Conservation (phyloP, 1,140 invertebrate species). For the Trichomalopsis sarcophagae region DNA sequence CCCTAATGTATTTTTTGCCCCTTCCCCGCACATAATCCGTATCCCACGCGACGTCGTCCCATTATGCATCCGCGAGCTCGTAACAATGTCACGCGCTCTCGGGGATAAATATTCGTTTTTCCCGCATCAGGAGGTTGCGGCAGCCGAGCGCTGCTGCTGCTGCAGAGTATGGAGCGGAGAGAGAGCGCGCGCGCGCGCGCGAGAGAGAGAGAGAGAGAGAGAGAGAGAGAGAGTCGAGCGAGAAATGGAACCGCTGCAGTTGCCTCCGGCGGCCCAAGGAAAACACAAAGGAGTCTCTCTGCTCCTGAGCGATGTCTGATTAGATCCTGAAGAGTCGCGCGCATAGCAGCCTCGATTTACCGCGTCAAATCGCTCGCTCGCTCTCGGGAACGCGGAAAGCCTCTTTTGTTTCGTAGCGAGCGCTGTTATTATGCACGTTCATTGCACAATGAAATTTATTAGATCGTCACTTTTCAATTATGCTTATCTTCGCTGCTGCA, state of each 20-base stretch:
- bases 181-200: too few species aligned
- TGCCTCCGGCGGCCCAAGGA: slow-evolving; percentile 6
- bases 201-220: neutral
- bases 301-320: slow-evolving; percentile 37
- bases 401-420: neutral
- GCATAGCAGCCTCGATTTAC: slow-evolving; percentile 5
- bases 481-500: neutral
- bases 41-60: slow-evolving; percentile 16
- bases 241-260: slow-evolving; percentile 20
- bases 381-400: neutral
- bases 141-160: too few species aligned
- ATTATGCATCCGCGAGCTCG: slow-evolving; percentile 36
- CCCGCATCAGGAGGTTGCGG: neutral
- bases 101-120: slow-evolving; percentile 34
- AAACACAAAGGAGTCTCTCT: slow-evolving; percentile 1
- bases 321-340: slow-evolving; percentile 28
- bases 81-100: slow-evolving; percentile 40
- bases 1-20: neutral
- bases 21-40: neutral
- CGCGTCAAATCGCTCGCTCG: neutral
- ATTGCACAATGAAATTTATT: slow-evolving; percentile 28
- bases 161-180: too few species aligned
- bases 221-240: neutral
- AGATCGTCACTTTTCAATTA: slow-evolving; percentile 2
- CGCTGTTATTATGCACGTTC: neutral